Base-by-base conservation (phyloP, 2,113 vertebrate genomes). In the Channa maculata region DNA sequence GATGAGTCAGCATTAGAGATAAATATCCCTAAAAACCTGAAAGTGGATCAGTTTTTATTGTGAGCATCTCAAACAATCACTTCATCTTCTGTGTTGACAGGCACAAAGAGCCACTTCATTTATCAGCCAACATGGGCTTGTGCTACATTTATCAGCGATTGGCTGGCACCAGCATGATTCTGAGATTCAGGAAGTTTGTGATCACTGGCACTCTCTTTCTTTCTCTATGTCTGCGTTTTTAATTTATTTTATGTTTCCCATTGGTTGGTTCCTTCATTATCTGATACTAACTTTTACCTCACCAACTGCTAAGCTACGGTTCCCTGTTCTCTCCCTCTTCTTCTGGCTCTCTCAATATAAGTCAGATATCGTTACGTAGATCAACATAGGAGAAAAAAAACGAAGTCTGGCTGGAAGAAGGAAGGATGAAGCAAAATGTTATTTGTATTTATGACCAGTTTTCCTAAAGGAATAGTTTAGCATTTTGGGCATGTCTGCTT, bases 51-150 rank as follows among this genome's bases (percentile, higher is more conserved):
- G 37, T 41, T 36, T 55, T 3, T 13, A 14, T 49, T 49, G 41
- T 49, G 14, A 1, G 57, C 24, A 45, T 11, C 8, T 45, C 13
- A 37, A 12, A 39, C 6, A 33, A 14, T 53, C 41, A 5, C 24
- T 3, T 37, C 24, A 7, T 14, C 15, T 11, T 73, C 69, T 7
- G 0, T 33, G 51, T 3, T 51, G 72, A 65, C 8, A 80, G 9
- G 3, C 34, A 60, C 10, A 60, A 9, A 58, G 45, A 58, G 51
- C 36, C 67, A 34, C 43, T 51, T 44, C 12, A 48, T 7, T 62
- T 61, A 62, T 68, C 70, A 80, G 64, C 2, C 55, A 3, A 54
- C 44, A 70, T 52, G 45, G 44, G 1, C 52, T 70, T 38, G 11
- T 14, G 8, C 39, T 38, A 5, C 70, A 53, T 59, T 85, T 64